Base-by-base conservation (phyloP, 2,113 vertebrate species). In the Onychostoma macrolepis region DNA sequence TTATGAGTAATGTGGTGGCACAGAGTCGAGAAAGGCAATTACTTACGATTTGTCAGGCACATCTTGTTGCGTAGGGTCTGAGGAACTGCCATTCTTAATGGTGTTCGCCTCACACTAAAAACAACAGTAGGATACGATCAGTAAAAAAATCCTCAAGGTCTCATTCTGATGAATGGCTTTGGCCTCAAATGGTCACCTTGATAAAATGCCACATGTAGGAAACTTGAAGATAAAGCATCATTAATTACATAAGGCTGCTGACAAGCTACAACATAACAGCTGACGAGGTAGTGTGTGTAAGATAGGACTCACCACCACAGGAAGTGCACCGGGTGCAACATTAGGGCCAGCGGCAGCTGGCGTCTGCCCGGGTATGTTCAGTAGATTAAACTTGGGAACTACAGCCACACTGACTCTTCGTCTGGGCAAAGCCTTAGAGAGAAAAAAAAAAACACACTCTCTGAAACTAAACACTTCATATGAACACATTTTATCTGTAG, bases 391-490 rank as follows among this genome's bases (percentile, higher is more conserved):
- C 91, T 99, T 99, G 5, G 98, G 98, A 88, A 99, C 97, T 85
- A 99, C 98, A 0, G 98, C 98, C 67, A 99, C 98, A 56, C 98
- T 99, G 93, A 99, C 98, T 92, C 98, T 97, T 17, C 98, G 96
- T 48, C 98, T 95, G 84, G 98, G 98, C 94, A 99, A 93, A 83
- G 97, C 97, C 98, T 99, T 71, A 56, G 63, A 89, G 38, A 90
- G 91, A 50, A 12, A 71, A 33, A 84, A 86, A 85, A 90, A 56
- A 80, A 56, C 24, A 85, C 82, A 83, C n/a, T 30, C 6, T 48
- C 24, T 80, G 6, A 41, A 24, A 41, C 12, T n/a, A 26, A 61
- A 71, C 41, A 30, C 45, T 28, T 28, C 67, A 33, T 19, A 69
- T 69, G 13, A 67, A 67, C 15, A 69, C 2, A 3, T 9, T 69